Conservation (phyloP, 2,797 vertebrate species). For the Lycodopsis pacificus region DNA sequence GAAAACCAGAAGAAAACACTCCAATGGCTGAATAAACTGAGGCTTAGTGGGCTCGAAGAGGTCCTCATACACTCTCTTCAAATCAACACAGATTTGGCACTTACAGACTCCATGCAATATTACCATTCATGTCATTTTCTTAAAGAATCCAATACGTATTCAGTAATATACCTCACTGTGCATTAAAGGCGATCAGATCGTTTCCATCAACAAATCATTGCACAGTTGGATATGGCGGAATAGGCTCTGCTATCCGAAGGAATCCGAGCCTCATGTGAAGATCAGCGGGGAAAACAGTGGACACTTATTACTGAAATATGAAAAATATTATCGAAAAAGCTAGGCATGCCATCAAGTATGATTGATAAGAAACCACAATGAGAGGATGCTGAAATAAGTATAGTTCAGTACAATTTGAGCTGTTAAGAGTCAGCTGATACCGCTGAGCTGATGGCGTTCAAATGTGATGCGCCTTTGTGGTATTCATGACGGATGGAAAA, state of each 20-base stretch:
- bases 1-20: neutral
- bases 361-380: conserved; percentile 23
- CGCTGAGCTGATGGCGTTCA: conserved; percentile 9
- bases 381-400: conserved; percentile 24
- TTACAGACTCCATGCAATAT: neutral
- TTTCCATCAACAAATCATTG: conserved; percentile 38
- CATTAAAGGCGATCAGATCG: conserved; percentile 4
- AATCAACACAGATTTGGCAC: neutral
- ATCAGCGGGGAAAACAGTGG: conserved; percentile 26
- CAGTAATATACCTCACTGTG: conserved; percentile 16
- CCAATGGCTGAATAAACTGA: neutral
- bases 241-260: conserved; percentile 8
- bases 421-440: conserved; percentile 15
- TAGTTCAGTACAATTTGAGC: conserved; percentile 16
- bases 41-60: neutral
- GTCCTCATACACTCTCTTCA: neutral
- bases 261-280: conserved; percentile 13
- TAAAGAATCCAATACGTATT: conserved; percentile 3
- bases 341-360: conserved; percentile 31
- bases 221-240: conserved; percentile 28
- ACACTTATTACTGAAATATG: conserved; percentile 25
- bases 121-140: neutral
- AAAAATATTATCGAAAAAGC: conserved; percentile 31
- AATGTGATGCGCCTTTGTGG: conserved; percentile 3
- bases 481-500: conserved; percentile 28